Conservation (phyloP, 2,888 invertebrate species). For the Alloplasta piceator region DNA sequence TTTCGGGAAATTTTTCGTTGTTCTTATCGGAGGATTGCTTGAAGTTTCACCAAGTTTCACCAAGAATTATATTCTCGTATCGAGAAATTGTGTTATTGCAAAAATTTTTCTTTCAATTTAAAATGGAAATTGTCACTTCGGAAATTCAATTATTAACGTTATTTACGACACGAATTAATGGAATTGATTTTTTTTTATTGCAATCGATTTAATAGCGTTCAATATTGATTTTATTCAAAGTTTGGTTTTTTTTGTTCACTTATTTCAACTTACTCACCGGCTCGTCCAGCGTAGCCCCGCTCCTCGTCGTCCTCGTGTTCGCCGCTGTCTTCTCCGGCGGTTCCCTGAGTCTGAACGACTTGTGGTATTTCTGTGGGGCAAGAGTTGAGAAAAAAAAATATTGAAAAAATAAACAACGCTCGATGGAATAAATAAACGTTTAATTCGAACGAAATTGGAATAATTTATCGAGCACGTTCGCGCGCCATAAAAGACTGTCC, state of each 20-base stretch:
- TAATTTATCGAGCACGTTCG: conserved; percentile 51
- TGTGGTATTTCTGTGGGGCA: conserved; percentile 89
- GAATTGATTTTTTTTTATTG: conserved; percentile 11
- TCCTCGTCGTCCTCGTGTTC: conserved; percentile 85
- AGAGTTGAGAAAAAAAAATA: conserved; percentile 64
- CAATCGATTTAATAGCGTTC: background rate
- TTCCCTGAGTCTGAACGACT: conserved; percentile 88
- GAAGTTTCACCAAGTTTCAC: no score
- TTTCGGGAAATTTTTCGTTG: no score
- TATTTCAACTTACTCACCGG: conserved; percentile 90
- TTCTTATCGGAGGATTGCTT: no score
- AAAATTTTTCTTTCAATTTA: no score
- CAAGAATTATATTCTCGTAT: no score
- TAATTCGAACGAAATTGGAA: conserved; percentile 51
- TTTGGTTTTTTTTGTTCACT: conserved; percentile 47
- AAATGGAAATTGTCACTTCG: no score
- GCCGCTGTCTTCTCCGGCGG: conserved; percentile 82
- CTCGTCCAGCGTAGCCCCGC: conserved; percentile 87
- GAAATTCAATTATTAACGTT: no score
- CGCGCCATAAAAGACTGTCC: conserved; percentile 49
- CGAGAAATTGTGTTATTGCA: no score
- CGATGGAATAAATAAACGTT: conserved; percentile 55
- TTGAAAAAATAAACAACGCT: conserved; percentile 34
- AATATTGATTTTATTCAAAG: conserved; percentile 1
- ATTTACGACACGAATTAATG: background rate